Evolutionary conservation across 2,113 vertebrate genomes (phyloP).

Genomic region (Hyaena hyaena): DNA sequence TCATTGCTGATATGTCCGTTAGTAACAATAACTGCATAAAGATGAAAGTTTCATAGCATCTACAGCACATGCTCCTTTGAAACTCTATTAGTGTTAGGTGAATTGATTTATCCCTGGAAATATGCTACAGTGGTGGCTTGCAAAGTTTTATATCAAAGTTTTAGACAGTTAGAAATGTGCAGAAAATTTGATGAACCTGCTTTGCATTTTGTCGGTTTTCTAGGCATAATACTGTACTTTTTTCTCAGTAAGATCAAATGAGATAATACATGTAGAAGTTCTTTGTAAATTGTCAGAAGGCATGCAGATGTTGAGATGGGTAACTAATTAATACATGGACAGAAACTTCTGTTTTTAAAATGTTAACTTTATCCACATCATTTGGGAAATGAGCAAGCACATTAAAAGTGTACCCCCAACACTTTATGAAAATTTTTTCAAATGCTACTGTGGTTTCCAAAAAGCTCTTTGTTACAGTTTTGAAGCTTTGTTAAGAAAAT

Average conservation of each 20-base stretch:
- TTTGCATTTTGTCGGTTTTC: slow-evolving; percentile 57
- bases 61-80: slow-evolving; percentile 6
- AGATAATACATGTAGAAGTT: slow-evolving; percentile 35
- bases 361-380: slow-evolving; percentile 14
- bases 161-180: slow-evolving; percentile 39
- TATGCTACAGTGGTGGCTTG: not conserved
- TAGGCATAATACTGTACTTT: slow-evolving; percentile 39
- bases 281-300: slow-evolving; percentile 58
- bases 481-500: slow-evolving; percentile 74
- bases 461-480: slow-evolving; percentile 74
- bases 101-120: slow-evolving; percentile 62
- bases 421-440: slow-evolving; percentile 38
- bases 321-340: slow-evolving; percentile 53
- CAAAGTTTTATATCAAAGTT: slow-evolving; percentile 65
- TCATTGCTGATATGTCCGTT: slow-evolving; percentile 30
- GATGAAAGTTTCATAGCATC: slow-evolving; percentile 55
- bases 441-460: slow-evolving; percentile 61
- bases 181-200: slow-evolving; percentile 49
- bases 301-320: slow-evolving; percentile 52
- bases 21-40: slow-evolving; percentile 43
- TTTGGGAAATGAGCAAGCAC: slow-evolving; percentile 10
- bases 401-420: slow-evolving; percentile 39
- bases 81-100: slow-evolving; percentile 57
- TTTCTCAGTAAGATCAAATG: slow-evolving; percentile 45
- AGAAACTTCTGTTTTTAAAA: slow-evolving; percentile 62